Percentiles rank a stretch among this genome's conserved stretches.
These are phyloP conservation scores for Eulemur coronatus DNA, from an alignment of 2,797 vertebrate genomes.

Conservation along the genomic window DNA sequence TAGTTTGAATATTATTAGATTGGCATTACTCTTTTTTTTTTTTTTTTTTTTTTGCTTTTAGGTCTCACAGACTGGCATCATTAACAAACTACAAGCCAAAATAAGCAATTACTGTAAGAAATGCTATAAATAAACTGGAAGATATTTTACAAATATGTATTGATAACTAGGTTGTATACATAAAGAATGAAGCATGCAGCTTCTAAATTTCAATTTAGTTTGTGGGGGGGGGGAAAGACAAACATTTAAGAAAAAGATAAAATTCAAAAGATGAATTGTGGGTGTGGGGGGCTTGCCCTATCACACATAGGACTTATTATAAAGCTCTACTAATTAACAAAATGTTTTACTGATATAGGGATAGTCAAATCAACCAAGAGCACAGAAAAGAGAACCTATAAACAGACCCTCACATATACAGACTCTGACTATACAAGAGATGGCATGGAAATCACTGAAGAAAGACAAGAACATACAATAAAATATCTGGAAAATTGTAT, in stretches of 20 bases:
- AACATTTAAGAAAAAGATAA: background rate
- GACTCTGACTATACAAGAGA: background rate
- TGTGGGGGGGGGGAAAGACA: background rate
- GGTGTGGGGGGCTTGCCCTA: background rate
- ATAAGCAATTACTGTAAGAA: conserved; percentile 5
- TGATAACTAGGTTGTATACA: background rate
- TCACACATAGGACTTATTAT: background rate
- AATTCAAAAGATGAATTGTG: background rate
- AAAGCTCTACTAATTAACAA: background rate
- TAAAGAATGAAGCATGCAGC: background rate
- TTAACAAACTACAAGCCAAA: background rate
- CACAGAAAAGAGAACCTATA: background rate
- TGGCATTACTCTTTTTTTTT: background rate
- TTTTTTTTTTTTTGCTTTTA: background rate
- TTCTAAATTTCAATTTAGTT: background rate
- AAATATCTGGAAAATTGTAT: background rate
- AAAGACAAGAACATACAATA: background rate
- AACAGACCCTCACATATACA: background rate
- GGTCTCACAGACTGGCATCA: background rate
- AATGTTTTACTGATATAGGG: background rate
- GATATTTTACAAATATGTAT: background rate
- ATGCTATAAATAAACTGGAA: background rate
- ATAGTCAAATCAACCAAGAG: conserved; percentile 1
- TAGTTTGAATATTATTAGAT: background rate
- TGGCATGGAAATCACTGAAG: background rate